Conservation (phyloP, 92 coral and sea anemone genomes). For the Meandrina meandrites region DNA sequence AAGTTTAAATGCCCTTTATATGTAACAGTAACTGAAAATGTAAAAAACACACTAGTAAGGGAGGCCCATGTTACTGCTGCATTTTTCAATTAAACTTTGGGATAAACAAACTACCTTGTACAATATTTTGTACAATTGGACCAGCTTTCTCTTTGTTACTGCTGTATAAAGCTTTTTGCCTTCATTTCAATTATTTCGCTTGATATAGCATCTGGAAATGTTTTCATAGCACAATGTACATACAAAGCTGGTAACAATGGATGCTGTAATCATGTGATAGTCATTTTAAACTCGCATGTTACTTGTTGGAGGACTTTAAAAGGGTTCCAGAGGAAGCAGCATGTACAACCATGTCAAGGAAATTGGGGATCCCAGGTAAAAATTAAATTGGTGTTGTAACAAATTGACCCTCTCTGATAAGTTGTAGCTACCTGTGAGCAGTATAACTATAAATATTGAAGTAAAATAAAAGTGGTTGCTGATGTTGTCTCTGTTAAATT, state of each 20-base stretch:
- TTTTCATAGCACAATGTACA: neutral
- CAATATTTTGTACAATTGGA: too few relatives aligned
- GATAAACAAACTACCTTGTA: too few relatives aligned
- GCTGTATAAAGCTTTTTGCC: too few relatives aligned
- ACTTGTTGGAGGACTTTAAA: neutral
- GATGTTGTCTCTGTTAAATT: too few relatives aligned
- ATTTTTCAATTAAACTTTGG: too few relatives aligned
- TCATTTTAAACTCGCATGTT: neutral
- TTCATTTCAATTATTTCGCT: too few relatives aligned
- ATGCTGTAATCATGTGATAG: neutral
- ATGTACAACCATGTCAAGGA: neutral
- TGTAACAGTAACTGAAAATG: too few relatives aligned
- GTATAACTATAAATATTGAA: neutral
- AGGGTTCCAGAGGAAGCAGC: neutral
- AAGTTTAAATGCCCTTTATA: too few relatives aligned
- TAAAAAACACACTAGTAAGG: too few relatives aligned
- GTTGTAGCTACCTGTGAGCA: neutral
- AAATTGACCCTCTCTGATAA: neutral
- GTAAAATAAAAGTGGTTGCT: neutral
- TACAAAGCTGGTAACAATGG: neutral
- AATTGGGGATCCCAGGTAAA: neutral
- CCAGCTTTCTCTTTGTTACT: too few relatives aligned
- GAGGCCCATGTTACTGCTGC: too few relatives aligned
- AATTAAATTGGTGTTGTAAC: too few relatives aligned
- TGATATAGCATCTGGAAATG: neutral